A percentile compares a stretch with the other conserved stretches of the same genome.
These are phyloP conservation scores for Eolophus roseicapilla DNA, from an alignment of 2,113 vertebrate species.

Conservation along the genomic window DNA sequence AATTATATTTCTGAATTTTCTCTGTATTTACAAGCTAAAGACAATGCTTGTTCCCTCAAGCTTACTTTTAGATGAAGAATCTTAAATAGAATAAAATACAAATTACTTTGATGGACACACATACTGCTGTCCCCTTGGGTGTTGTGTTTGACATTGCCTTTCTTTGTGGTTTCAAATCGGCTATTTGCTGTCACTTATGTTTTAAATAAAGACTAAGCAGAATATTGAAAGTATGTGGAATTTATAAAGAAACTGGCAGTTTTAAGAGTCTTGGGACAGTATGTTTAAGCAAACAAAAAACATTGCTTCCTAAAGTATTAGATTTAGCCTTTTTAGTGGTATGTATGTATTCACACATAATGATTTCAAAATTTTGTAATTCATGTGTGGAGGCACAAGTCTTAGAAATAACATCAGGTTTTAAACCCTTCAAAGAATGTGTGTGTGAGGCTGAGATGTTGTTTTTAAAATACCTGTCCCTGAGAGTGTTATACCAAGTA, in stretches of 20 bases:
- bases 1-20: slow-evolving; percentile 45
- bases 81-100: slow-evolving; percentile 42
- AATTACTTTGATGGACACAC: slow-evolving; percentile 13
- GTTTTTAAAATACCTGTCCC: not conserved
- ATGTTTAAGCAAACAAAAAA: not conserved
- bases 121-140: slow-evolving; percentile 27
- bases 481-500: not conserved
- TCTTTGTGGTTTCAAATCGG: slow-evolving; percentile 19
- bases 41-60: slow-evolving; percentile 10
- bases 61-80: slow-evolving; percentile 45
- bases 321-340: not conserved
- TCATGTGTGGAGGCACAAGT: not conserved
- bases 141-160: slow-evolving; percentile 41
- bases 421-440: not conserved
- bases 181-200: slow-evolving; percentile 53
- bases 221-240: not conserved
- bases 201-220: not conserved
- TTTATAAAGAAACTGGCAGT: not conserved
- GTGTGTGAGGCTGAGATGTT: not conserved
- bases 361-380: not conserved
- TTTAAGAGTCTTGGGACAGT: not conserved
- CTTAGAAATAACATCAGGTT: not conserved
- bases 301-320: not conserved
- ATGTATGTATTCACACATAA: not conserved
- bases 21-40: not conserved